Evolutionary conservation across 2,888 invertebrate species (phyloP), one percentile per base, ranked within the genome.

Genomic region (Stenoptilia bipunctidactyla): DNA sequence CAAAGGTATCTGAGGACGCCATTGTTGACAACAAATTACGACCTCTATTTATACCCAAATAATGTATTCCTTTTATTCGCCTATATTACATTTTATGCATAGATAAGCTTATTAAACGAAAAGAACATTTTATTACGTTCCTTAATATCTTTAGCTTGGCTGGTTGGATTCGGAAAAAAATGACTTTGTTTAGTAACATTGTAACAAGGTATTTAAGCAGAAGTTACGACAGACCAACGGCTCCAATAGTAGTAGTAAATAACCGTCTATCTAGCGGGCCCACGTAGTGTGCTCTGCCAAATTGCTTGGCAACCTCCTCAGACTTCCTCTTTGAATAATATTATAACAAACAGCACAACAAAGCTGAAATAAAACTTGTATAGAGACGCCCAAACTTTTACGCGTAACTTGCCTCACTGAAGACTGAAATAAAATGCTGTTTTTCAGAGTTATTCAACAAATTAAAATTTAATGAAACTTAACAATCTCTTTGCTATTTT

Each of bases 231-330:
- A 61, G 53, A 57, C 59, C 61, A 20, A 58, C 58, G 53, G 52
- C 61, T 57, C 66, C 66, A 70, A 72, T 67, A 58, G 70, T 67
- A 60, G 61, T 60, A 58, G 73, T 79, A 79, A 77, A 79, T 75
- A 76, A 75, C 66, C 61, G 58, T 61, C 58, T 75, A 76, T 76
- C 73, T 73, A 50, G 59, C 63, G 58, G 63, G 58, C 67, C 64
- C 62, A 46, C 50, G 63, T 63, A 57, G 61, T 62, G 62, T 55
- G 52, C 64, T 50, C 61, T 73, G 80, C 79, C 79, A 76, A 77
- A 80, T 76, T 73, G 69, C 79, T 77, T 79, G 77, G 76, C 80
- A 79, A 58, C 69, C 68, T 73, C 59, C 69, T 73, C 69, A 70
- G 70, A 71, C 70, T 73, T 72, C 70, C 75, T 66, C 68, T 68